Base-by-base conservation (phyloP, 2,888 invertebrate species). In the Eilema depressum region DNA sequence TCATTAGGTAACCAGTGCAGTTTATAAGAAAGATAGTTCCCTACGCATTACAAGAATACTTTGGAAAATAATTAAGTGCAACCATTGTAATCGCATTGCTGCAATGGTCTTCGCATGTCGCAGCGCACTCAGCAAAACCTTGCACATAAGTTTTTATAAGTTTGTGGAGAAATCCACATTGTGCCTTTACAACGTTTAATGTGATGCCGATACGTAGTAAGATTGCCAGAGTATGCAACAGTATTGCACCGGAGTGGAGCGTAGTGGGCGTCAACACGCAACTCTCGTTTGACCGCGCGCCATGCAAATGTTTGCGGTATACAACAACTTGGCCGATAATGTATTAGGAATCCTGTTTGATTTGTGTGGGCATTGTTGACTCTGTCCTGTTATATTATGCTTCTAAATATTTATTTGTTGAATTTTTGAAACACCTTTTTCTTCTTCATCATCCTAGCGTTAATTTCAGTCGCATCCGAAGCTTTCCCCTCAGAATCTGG, bases 261-360 rank as follows among this genome's bases (percentile, higher is more conserved):
- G 71, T 84, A 87, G 93, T 94, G 94, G 94, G 94, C 93, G 94
- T 85, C 86, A 80, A 92, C 94, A 94, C 93, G 93, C 94, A 92
- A 92, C 85, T 87, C 88, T 89, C 88, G 88, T 87, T 85, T 85
- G 89, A 82, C 79, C 72, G 86, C 84, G 83, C 88, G 83, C 88
- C 89, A 93, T 93, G 93, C 93, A 91, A 93, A 93, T 93, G 89
- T 89, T 89, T 87, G 86, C 86, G 85, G 88, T 88, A 89, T 88
- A 88, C 85, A 88, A 83, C 88, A 80, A 81, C 85, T 86, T 86
- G 88, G 82, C 85, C 86, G 92, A 91, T 90, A 92, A 88, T 91
- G 90, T 88, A 90, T 90, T 91, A 84, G 90, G 91, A 91, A 91
- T 92, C 90, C 92, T 91, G 92, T 91, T 91, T 91, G 93, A 91